Evolutionary conservation across 64 coral and sea anemone genomes (phyloP).

Genomic region (Stichodactyla helianthus): DNA sequence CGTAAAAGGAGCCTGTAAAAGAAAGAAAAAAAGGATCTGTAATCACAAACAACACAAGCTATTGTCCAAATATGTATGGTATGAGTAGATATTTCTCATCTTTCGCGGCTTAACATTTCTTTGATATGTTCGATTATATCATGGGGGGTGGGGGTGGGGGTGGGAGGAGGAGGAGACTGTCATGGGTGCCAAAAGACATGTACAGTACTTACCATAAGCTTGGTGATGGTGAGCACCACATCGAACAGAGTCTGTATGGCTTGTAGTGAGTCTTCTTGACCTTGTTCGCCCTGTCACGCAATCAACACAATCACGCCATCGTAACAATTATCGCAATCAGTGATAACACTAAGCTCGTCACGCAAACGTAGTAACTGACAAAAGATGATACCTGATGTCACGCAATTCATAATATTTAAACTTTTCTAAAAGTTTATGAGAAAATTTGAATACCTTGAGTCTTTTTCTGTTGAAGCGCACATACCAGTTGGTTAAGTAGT

Average conservation of each 20-base stretch:
- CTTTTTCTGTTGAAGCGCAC: slow-evolving; percentile 93
- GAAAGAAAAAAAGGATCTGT: background rate
- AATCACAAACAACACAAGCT: no score
- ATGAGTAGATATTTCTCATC: no score
- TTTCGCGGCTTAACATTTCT: no score
- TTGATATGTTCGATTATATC: no score
- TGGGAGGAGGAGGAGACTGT: background rate
- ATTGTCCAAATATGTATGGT: no score
- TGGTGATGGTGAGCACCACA: slow-evolving; percentile 85
- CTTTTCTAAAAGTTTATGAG: background rate
- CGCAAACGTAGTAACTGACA: no score
- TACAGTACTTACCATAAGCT: slow-evolving; percentile 72
- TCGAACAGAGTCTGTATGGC: slow-evolving; percentile 94
- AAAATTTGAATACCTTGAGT: slow-evolving; percentile 66
- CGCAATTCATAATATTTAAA: background rate
- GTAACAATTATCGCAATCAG: background rate
- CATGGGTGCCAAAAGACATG: background rate
- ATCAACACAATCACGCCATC: background rate
- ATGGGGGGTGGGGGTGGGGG: no score
- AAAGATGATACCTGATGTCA: no score
- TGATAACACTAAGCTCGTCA: no score
- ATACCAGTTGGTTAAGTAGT: slow-evolving; percentile 96
- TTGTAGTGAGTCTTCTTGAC: slow-evolving; percentile 67
- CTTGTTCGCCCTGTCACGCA: slow-evolving; percentile 66
- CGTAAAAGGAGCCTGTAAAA: slow-evolving; percentile 85